Conservation (phyloP, 1,140 invertebrate species). For the Drosophila asahinai region DNA sequence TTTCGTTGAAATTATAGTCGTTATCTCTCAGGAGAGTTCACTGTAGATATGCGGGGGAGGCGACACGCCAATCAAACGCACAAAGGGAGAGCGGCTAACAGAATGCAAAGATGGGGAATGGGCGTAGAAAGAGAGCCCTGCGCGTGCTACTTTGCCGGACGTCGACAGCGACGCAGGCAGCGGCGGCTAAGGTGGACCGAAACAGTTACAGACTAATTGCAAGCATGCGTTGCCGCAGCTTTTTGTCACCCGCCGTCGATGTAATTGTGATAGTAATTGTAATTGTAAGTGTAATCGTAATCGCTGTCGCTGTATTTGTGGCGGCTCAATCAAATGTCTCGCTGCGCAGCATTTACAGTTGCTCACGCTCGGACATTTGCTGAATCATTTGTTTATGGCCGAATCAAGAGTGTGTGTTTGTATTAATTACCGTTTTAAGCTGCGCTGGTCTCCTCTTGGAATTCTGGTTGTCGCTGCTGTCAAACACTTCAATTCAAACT, state of each 20-base stretch:
- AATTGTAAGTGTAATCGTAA: conserved; percentile 31
- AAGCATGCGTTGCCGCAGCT: conserved; percentile 66
- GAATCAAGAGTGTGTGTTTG: conserved; percentile 73
- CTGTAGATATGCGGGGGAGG: conserved; percentile 28
- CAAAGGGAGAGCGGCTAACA: conserved; percentile 1
- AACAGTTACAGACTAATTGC: conserved; percentile 76
- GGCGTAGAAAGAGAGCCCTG: conserved; percentile 35
- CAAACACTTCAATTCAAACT: conserved; percentile 76
- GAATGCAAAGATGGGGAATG: background rate
- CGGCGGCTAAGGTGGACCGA: conserved; percentile 31
- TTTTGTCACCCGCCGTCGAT: conserved; percentile 48
- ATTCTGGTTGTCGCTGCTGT: conserved; percentile 49
- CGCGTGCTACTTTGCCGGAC: conserved; percentile 63
- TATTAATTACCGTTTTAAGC: conserved; percentile 83
- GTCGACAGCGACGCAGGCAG: conserved; percentile 21
- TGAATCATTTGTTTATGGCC: conserved; percentile 81
- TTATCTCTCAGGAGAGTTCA: background rate
- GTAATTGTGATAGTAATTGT: conserved; percentile 11
- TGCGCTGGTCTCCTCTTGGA: conserved; percentile 22
- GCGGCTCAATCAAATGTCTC: conserved; percentile 62
- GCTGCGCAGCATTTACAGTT: conserved; percentile 69
- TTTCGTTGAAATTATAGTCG: background rate
- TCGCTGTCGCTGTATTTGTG: conserved; percentile 5
- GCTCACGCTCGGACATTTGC: conserved; percentile 53
- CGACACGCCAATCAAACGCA: conserved; percentile 10